Conservation (phyloP, 23 tunicate species). For the Aplidium turbinatum region DNA sequence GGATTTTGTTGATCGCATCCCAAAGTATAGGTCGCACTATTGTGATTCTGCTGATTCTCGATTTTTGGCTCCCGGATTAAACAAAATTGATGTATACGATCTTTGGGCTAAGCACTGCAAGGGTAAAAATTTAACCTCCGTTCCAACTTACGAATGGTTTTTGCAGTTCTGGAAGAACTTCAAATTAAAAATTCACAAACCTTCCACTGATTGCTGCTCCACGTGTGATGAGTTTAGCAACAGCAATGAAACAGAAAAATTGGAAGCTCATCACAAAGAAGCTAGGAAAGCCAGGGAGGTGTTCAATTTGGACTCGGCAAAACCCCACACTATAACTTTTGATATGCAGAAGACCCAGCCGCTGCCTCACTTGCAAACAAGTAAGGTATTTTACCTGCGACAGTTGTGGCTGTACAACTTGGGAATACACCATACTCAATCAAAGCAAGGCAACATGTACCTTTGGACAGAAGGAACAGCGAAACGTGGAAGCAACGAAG, state of each 20-base stretch:
- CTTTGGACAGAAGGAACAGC: slow-evolving; percentile 17
- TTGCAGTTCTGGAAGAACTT: slow-evolving; percentile 2
- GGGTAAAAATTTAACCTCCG: too few species aligned
- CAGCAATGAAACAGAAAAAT: slow-evolving; percentile 2
- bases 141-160: slow-evolving; percentile 27
- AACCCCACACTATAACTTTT: slow-evolving; percentile 11
- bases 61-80: neutral
- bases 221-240: slow-evolving; percentile 10
- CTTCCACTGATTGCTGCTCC: slow-evolving; percentile 12
- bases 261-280: slow-evolving; percentile 10
- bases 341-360: slow-evolving; percentile 23
- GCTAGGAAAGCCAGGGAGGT: neutral
- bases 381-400: slow-evolving; percentile 12
- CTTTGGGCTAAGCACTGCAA: neutral
- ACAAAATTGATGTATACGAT: slow-evolving; percentile 16
- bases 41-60: neutral
- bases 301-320: neutral
- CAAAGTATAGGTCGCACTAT: slow-evolving; percentile 13
- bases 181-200: neutral
- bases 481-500: slow-evolving; percentile 7
- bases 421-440: neutral
- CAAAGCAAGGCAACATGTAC: slow-evolving; percentile 9
- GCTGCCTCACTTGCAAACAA: slow-evolving; percentile 8
- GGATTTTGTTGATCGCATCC: neutral
- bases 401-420: slow-evolving; percentile 14